Evolutionary conservation across 2,113 vertebrate genomes (phyloP).

Genomic region (Platichthys flesus): DNA sequence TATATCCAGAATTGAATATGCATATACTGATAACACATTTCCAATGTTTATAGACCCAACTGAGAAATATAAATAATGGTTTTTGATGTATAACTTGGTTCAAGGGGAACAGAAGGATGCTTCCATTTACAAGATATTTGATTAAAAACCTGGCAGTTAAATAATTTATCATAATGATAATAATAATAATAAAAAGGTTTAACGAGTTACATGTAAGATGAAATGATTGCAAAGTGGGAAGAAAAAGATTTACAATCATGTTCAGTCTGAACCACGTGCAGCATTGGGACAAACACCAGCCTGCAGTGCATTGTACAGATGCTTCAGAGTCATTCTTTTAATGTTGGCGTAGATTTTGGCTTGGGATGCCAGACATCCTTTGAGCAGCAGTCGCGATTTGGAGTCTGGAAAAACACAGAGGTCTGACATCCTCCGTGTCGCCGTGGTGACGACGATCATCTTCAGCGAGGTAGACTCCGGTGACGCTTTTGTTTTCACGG

Average conservation of each 20-base stretch:
- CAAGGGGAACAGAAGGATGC: no score
- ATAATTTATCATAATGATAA: not conserved
- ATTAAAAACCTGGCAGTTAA: not conserved
- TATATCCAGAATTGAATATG: no score
- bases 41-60: no score
- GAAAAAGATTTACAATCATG: not conserved
- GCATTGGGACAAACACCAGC: slow-evolving; percentile 12
- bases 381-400: slow-evolving; percentile 15
- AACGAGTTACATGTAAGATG: not conserved
- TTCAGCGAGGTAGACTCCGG: not conserved
- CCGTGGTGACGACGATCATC: slow-evolving; percentile 1
- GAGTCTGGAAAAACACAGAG: slow-evolving; percentile 7
- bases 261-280: not conserved
- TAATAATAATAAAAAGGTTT: not conserved
- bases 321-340: slow-evolving; percentile 26
- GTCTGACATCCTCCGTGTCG: slow-evolving; percentile 23
- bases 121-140: no score
- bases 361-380: slow-evolving; percentile 63
- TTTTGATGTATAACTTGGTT: no score
- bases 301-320: slow-evolving; percentile 15
- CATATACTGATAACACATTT: no score
- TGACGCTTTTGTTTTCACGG: slow-evolving; percentile 55
- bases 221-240: not conserved
- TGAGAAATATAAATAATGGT: no score
- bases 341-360: slow-evolving; percentile 57